phyloP scores from a whole-genome alignment of 2,888 invertebrate species.

The Andrena camellia region DNA sequence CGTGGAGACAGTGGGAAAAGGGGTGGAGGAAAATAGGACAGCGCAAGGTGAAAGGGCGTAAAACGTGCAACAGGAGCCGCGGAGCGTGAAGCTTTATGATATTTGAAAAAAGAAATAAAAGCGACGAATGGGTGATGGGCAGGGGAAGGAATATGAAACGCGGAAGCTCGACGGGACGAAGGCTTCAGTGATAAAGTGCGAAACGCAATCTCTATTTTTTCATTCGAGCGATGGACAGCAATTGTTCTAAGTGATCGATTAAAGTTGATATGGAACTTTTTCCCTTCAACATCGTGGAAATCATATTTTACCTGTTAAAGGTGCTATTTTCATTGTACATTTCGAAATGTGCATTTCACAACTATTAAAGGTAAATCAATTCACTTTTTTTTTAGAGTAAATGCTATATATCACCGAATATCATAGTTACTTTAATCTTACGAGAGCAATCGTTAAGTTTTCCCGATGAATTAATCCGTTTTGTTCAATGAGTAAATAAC shows the following conservation, averaged over 20 bases:
- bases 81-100: slow-evolving; percentile 74
- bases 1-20: slow-evolving; percentile 15
- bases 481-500: no score
- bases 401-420: no score
- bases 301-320: background rate
- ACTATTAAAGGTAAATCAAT: no score
- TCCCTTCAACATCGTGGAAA: background rate
- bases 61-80: slow-evolving; percentile 32
- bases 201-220: slow-evolving; percentile 25
- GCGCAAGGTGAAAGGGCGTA: slow-evolving; percentile 34
- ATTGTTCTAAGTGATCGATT: slow-evolving; percentile 8
- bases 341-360: no score
- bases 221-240: slow-evolving; percentile 41
- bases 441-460: no score
- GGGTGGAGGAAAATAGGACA: slow-evolving; percentile 13
- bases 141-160: slow-evolving; percentile 36
- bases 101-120: slow-evolving; percentile 72
- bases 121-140: slow-evolving; percentile 53
- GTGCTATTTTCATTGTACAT: no score
- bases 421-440: no score
- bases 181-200: slow-evolving; percentile 54
- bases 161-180: slow-evolving; percentile 42
- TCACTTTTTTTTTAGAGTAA: no score
- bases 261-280: background rate
- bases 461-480: no score